These are phyloP conservation scores for Coelogynopora nodosa DNA, from an alignment of 2,888 invertebrate genomes.

Conservation along the genomic window DNA sequence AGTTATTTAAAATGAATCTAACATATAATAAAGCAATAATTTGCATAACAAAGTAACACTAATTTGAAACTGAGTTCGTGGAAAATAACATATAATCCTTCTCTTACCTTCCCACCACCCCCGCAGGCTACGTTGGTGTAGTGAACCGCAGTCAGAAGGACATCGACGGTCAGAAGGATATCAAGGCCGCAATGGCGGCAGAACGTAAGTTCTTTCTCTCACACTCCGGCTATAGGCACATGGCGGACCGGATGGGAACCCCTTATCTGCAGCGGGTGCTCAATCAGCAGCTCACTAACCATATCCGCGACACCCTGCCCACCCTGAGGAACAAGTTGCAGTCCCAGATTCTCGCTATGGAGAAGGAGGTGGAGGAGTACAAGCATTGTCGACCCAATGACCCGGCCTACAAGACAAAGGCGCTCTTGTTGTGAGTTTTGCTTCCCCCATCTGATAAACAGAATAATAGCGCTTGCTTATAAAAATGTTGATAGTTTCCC, in stretches of 20 bases:
- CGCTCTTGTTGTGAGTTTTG: constrained; percentile 35
- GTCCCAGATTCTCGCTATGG: constrained; percentile 37
- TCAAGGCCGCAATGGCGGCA: constrained; percentile 48
- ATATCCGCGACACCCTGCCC: constrained; percentile 50
- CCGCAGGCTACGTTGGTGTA: constrained; percentile 79
- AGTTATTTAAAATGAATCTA: too few species aligned
- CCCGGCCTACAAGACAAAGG: constrained; percentile 42
- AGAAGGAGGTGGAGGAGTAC: constrained; percentile 42
- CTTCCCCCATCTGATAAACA: too few species aligned
- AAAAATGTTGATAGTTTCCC: too few species aligned
- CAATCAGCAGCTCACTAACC: constrained; percentile 50
- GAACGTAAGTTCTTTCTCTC: constrained; percentile 50
- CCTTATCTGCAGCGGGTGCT: constrained; percentile 48
- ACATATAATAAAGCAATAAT: too few species aligned
- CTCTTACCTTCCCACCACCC: not conserved
- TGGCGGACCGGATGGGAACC: constrained; percentile 61
- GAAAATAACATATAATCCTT: too few species aligned
- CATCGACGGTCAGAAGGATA: constrained; percentile 76
- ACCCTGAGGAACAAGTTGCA: constrained; percentile 45
- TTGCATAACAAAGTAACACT: too few species aligned
- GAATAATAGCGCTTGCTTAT: too few species aligned
- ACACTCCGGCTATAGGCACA: constrained; percentile 49
- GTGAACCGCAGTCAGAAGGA: constrained; percentile 98
- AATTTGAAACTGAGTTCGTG: too few species aligned
- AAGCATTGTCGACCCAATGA: constrained; percentile 32